A percentile compares a stretch with the other conserved stretches of the same genome.
Conservation (phyloP, 2,113 vertebrate genomes). For the Odobenus rosmarus region DNA sequence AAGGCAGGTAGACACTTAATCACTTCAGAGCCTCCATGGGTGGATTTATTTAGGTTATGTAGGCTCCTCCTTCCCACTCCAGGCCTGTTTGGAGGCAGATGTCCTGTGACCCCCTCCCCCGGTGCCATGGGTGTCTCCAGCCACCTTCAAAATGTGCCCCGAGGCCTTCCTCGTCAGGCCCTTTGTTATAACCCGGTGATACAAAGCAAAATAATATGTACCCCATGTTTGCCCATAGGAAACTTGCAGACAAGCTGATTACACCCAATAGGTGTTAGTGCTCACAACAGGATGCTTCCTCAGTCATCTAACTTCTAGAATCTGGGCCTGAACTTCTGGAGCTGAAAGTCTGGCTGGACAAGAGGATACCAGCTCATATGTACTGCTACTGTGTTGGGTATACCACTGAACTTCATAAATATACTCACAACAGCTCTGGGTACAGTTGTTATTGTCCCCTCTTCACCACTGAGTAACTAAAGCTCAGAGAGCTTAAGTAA, state of each 20-base stretch:
- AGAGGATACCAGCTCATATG: fast-evolving
- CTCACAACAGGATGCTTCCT: not conserved
- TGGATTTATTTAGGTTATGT: not conserved
- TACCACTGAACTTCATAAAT: fast-evolving
- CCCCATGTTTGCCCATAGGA: not conserved
- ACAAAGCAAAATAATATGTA: not conserved
- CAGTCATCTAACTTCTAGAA: not conserved
- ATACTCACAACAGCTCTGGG: not conserved
- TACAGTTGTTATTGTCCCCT: not conserved
- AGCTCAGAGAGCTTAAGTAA: not conserved
- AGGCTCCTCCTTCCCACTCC: not conserved
- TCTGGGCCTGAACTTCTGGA: not conserved
- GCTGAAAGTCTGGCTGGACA: not conserved
- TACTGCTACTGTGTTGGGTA: fast-evolving
- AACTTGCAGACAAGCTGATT: not conserved
- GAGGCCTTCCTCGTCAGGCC: not conserved
- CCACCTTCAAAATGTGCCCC: not conserved
- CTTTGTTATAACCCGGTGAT: not conserved
- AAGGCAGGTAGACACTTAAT: not conserved
- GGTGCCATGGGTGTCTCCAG: too few relatives aligned
- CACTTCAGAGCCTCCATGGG: not conserved
- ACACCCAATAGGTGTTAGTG: not conserved
- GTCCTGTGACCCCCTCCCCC: not conserved
- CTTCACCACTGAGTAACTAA: not conserved
- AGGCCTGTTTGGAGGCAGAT: too few relatives aligned